Conservation (phyloP, 2,797 vertebrate genomes). For the Cyprinodon diabolis region DNA sequence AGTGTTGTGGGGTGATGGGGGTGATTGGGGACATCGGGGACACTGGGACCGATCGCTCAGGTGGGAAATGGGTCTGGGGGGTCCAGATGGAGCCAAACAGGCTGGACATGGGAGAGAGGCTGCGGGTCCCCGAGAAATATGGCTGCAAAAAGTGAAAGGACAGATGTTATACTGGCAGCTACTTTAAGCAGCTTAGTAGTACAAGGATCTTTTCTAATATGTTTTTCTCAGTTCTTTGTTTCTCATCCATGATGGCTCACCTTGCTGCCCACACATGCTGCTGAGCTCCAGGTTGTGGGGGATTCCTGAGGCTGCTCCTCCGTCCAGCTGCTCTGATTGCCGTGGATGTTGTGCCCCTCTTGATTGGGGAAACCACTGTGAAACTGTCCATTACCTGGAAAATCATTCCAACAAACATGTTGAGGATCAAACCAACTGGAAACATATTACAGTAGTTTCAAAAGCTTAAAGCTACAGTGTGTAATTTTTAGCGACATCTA, state of each 20-base stretch:
- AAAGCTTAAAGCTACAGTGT: no score
- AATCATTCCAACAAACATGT: not conserved
- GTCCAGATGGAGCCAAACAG: slow-evolving; percentile 99
- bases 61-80: slow-evolving; percentile 87
- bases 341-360: slow-evolving; percentile 78
- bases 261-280: slow-evolving; percentile 86
- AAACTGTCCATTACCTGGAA: slow-evolving; percentile 88
- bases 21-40: slow-evolving; percentile 83
- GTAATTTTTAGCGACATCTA: no score
- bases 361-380: slow-evolving; percentile 82
- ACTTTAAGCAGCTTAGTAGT: no score
- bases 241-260: slow-evolving; percentile 51
- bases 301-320: slow-evolving; percentile 78
- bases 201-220: not conserved
- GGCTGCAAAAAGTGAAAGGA: slow-evolving; percentile 77
- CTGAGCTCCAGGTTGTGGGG: slow-evolving; percentile 86
- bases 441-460: not conserved
- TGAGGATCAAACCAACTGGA: not conserved
- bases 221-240: not conserved
- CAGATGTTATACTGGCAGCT: not conserved
- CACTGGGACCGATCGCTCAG: slow-evolving; percentile 79
- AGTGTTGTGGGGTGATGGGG: slow-evolving; percentile 79
- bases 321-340: slow-evolving; percentile 75
- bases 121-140: slow-evolving; percentile 96
- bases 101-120: slow-evolving; percentile 98